These are phyloP conservation scores for Ennomos erosarius DNA, from an alignment of 2,888 invertebrate species.

Conservation along the genomic window DNA sequence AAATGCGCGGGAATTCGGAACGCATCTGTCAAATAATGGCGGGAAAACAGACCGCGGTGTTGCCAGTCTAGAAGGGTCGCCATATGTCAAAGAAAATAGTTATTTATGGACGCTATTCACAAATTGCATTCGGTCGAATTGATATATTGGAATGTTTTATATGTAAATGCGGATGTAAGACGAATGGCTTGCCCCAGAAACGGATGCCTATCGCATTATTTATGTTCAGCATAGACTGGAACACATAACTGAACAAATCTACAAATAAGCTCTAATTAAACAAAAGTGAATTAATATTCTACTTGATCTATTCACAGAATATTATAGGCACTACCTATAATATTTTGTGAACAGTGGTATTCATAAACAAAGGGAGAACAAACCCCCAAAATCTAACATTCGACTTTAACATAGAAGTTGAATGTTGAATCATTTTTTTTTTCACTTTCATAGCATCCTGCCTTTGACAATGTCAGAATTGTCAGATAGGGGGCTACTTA, in stretches of 20 bases:
- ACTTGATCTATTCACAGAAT: too few species aligned
- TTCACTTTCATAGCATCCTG: too few species aligned
- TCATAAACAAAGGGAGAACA: too few species aligned
- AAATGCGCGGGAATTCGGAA: conserved; percentile 56
- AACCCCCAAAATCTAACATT: too few species aligned
- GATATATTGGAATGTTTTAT: conserved; percentile 84
- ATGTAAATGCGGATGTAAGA: conserved; percentile 80
- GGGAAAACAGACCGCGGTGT: conserved; percentile 72
- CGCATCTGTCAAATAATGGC: conserved; percentile 80
- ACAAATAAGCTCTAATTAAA: neutral
- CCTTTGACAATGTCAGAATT: too few species aligned
- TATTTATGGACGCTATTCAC: conserved; percentile 82
- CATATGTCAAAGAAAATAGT: conserved; percentile 83
- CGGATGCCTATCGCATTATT: conserved; percentile 70
- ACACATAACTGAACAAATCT: conserved; percentile 10
- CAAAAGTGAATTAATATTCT: too few species aligned
- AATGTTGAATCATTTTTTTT: too few species aligned
- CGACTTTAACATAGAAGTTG: too few species aligned
- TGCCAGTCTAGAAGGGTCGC: conserved; percentile 73
- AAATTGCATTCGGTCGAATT: conserved; percentile 84
- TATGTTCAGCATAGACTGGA: conserved; percentile 39
- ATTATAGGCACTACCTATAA: too few species aligned
- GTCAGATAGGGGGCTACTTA: too few species aligned
- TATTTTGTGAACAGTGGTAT: too few species aligned
- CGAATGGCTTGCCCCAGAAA: conserved; percentile 77